A percentile compares a stretch with the other conserved stretches of the same genome.
phyloP scores from a whole-genome alignment of 2,797 vertebrate genomes.

The Heliangelus exortis region DNA sequence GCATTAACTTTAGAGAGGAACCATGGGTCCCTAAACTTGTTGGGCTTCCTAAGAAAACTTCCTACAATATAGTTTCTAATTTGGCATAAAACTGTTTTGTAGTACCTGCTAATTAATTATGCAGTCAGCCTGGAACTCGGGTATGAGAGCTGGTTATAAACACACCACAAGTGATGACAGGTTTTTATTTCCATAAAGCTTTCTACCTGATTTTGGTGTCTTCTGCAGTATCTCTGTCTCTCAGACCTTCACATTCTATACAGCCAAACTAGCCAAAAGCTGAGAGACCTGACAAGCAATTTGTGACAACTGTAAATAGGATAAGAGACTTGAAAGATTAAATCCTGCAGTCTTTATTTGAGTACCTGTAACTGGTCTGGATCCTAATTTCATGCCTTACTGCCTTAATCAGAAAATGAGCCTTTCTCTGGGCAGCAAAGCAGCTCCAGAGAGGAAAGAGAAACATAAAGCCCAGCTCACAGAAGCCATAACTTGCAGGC shows the following conservation, averaged over 20 bases:
- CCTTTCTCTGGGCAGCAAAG: background rate
- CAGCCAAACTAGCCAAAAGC: background rate
- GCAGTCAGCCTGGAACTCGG: background rate
- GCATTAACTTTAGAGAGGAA: background rate
- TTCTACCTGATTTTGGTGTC: background rate
- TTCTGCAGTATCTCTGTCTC: background rate
- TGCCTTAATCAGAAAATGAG: conserved; percentile 6
- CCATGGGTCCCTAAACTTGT: rapidly evolving
- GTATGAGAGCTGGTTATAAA: background rate
- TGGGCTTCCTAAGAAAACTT: conserved; percentile 20
- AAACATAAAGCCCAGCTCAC: background rate
- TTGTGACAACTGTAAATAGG: background rate
- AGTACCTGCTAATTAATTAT: background rate
- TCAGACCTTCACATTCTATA: background rate
- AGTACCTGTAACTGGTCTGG: background rate
- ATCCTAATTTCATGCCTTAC: conserved; percentile 31
- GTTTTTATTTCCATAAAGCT: background rate
- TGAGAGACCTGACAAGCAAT: background rate
- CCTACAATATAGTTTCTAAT: background rate
- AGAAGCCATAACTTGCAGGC: background rate
- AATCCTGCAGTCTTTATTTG: conserved; percentile 11
- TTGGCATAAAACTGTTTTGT: background rate
- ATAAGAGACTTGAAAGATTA: background rate
- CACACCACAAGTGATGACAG: background rate
- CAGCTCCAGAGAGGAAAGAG: background rate